Evolutionary conservation across 2,888 invertebrate species (phyloP).

Genomic region (Caenorhabditis drosophilae): DNA sequence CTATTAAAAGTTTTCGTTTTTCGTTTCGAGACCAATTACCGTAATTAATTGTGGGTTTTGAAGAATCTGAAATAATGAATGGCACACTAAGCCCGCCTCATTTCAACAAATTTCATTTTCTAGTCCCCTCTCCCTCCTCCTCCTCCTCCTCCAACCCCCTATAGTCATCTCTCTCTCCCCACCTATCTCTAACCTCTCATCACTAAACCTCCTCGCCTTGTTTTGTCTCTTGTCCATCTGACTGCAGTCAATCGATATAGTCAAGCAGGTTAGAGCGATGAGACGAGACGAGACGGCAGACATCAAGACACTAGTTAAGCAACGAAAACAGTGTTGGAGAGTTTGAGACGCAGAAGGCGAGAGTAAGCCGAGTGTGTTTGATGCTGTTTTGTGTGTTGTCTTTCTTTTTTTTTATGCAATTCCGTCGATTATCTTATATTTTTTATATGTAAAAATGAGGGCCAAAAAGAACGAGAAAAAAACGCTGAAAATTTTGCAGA

Average conservation of each 20-base stretch:
- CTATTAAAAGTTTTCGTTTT: too few species aligned
- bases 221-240: background rate
- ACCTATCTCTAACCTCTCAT: too few species aligned
- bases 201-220: too few species aligned
- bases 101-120: too few species aligned
- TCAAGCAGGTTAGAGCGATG: slow-evolving; percentile 6
- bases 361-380: background rate
- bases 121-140: too few species aligned
- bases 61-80: too few species aligned
- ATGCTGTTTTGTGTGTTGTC: background rate
- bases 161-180: too few species aligned
- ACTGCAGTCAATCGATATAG: slow-evolving; percentile 14
- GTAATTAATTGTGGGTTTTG: too few species aligned
- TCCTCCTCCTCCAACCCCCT: too few species aligned
- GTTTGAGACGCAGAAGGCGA: background rate
- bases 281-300: slow-evolving; percentile 14
- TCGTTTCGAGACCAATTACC: too few species aligned
- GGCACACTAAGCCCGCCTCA: too few species aligned
- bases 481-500: background rate
- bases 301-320: background rate
- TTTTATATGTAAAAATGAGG: background rate
- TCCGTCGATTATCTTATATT: background rate
- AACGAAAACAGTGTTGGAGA: background rate
- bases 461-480: background rate
- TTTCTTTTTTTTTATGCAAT: background rate